Percentiles rank a stretch among this genome's conserved stretches.
These are phyloP conservation scores for Euschistus heros DNA, from an alignment of 1,140 invertebrate species.

Conservation along the genomic window DNA sequence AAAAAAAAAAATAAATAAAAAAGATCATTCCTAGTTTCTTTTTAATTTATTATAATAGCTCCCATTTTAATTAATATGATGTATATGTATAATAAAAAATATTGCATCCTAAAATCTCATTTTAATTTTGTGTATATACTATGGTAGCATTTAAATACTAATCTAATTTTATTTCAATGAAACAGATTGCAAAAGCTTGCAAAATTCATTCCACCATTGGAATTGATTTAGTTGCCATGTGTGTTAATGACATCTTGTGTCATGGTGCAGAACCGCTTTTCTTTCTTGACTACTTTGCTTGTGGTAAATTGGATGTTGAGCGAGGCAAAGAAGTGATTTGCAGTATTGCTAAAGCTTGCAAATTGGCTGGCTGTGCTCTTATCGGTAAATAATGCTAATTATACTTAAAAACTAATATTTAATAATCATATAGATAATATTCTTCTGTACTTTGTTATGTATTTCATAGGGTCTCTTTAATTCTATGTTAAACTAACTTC, in stretches of 20 bases:
- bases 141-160: not conserved
- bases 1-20: too few relatives aligned
- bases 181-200: slow-evolving; percentile 68
- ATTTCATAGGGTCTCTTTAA: not conserved
- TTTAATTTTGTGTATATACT: not conserved
- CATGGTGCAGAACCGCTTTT: slow-evolving; percentile 91
- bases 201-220: slow-evolving; percentile 77
- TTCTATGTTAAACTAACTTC: not conserved
- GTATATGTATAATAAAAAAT: not conserved
- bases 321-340: slow-evolving; percentile 64
- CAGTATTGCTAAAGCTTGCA: slow-evolving; percentile 81
- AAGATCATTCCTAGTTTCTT: too few relatives aligned
- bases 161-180: slow-evolving; percentile 23
- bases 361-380: slow-evolving; percentile 73
- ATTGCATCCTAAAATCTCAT: not conserved
- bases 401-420: slow-evolving; percentile 1
- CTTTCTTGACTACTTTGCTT: slow-evolving; percentile 94
- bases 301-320: slow-evolving; percentile 67
- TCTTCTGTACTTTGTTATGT: not conserved
- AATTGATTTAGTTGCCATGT: slow-evolving; percentile 95
- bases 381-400: slow-evolving; percentile 48
- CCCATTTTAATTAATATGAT: not conserved
- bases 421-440: not conserved
- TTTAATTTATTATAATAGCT: too few relatives aligned
- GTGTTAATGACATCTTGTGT: slow-evolving; percentile 91